Evolutionary conservation across 2,888 invertebrate species (phyloP).

Genomic region (Ferrisia virgata): DNA sequence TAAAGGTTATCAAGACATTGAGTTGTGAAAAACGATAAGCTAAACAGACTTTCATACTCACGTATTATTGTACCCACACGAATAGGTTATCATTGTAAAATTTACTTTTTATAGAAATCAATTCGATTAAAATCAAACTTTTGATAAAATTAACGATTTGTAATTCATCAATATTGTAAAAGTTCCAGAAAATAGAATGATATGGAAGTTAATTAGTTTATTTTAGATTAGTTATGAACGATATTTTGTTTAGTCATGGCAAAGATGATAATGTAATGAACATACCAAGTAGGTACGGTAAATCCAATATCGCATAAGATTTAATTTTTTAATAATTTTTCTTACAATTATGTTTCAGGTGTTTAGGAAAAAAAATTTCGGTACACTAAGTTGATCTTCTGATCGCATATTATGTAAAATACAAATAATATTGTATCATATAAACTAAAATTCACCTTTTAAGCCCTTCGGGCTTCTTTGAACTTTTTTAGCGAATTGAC

Average conservation of each 20-base stretch:
- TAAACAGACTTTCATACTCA: not conserved
- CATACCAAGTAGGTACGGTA: not conserved
- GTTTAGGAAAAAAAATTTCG: not conserved
- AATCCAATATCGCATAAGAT: not conserved
- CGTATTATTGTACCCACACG: not conserved
- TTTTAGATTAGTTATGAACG: not conserved
- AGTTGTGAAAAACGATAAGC: not conserved
- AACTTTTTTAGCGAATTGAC: not conserved
- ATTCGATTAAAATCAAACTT: not conserved
- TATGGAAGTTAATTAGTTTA: not conserved
- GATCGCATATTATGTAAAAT: not conserved
- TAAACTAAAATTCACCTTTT: not conserved
- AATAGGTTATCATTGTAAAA: not conserved
- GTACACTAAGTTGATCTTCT: not conserved
- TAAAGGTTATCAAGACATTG: not conserved
- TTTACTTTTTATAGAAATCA: not conserved
- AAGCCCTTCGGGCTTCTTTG: conserved; percentile 17
- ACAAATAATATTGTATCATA: not conserved
- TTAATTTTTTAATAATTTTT: too few species aligned
- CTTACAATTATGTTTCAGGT: not conserved
- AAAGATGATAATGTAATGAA: not conserved
- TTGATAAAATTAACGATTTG: not conserved
- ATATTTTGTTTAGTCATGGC: not conserved
- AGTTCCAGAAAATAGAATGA: not conserved
- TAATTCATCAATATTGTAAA: not conserved